phyloP scores from a whole-genome alignment of 2,113 vertebrate species.

The Dicentrarchus labrax region DNA sequence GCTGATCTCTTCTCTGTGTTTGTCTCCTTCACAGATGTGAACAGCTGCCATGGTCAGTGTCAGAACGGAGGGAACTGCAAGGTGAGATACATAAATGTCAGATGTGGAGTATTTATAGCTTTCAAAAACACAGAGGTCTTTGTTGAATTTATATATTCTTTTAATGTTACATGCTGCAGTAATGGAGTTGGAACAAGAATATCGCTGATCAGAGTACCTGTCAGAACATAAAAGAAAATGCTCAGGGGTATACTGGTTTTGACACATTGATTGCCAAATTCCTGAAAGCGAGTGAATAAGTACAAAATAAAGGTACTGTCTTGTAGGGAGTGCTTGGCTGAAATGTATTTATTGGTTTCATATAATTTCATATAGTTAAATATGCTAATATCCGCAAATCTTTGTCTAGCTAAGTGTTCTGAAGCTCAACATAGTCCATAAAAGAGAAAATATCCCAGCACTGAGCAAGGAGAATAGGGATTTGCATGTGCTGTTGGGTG shows the following conservation, averaged over 20 bases:
- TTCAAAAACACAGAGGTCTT: background rate
- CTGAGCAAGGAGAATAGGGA: background rate
- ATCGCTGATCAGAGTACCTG: constrained; percentile 16
- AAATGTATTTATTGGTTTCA: too few relatives aligned
- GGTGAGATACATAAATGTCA: constrained; percentile 78
- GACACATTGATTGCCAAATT: background rate
- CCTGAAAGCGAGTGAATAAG: background rate
- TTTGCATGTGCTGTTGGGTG: background rate
- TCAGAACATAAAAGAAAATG: constrained; percentile 11
- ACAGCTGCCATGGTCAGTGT: constrained; percentile 93
- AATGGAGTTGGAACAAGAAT: background rate
- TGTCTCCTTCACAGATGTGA: constrained; percentile 83
- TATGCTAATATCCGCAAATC: background rate
- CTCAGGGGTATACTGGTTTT: background rate
- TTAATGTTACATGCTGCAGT: background rate
- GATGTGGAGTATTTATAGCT: background rate
- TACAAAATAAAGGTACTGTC: background rate
- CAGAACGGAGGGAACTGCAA: constrained; percentile 93
- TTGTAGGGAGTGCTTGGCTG: too few relatives aligned
- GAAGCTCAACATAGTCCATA: background rate
- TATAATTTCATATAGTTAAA: too few relatives aligned
- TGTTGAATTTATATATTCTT: background rate
- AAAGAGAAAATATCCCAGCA: background rate
- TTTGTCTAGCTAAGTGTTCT: background rate
- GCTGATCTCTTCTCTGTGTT: background rate